phyloP scores from a whole-genome alignment of 2,888 invertebrate genomes.

The Cataglyphis albicans region DNA sequence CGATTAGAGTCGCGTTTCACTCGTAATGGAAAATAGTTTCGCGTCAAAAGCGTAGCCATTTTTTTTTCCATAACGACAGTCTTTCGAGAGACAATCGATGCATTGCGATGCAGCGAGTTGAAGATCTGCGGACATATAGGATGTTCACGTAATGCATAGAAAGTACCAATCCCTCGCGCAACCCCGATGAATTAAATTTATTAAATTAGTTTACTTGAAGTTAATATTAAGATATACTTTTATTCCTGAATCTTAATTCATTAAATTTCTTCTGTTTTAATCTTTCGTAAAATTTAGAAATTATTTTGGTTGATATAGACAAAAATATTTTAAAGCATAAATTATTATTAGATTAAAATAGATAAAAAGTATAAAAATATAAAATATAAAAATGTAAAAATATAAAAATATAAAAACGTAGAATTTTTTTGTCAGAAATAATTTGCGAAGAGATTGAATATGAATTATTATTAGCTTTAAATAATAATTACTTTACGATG shows the following conservation, averaged over 20 bases:
- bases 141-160: neutral
- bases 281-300: neutral
- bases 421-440: neutral
- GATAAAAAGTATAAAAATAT: neutral
- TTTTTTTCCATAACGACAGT: slow-evolving; percentile 3
- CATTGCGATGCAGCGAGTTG: neutral
- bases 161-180: neutral
- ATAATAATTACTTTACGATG: neutral
- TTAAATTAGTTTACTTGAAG: slow-evolving; percentile 2
- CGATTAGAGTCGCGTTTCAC: neutral
- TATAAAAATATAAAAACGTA: neutral
- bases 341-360: neutral
- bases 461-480: neutral
- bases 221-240: neutral
- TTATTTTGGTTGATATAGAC: neutral
- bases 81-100: slow-evolving; percentile 18
- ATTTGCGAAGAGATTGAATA: neutral
- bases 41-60: slow-evolving; percentile 32
- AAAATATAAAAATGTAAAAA: neutral
- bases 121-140: neutral
- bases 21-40: neutral
- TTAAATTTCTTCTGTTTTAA: neutral
- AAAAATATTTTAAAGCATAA: neutral
- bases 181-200: neutral
- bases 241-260: neutral